phyloP scores from a whole-genome alignment of 2,888 invertebrate species.

The Bellardia bayeri region DNA sequence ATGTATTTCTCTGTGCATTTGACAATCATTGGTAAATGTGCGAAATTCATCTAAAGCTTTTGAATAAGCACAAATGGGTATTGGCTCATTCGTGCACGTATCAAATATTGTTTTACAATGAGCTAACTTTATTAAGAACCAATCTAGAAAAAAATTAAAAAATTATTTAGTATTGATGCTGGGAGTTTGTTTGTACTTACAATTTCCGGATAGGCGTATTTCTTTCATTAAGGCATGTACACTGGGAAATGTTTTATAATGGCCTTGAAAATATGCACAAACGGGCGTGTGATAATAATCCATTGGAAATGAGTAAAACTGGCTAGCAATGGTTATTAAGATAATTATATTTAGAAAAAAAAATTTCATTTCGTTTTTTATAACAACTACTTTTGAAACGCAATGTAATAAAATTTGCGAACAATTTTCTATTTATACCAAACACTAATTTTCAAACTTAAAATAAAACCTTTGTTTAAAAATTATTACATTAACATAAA shows the following conservation, averaged over 20 bases:
- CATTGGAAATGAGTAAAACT: conserved; percentile 22
- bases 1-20: conserved; percentile 43
- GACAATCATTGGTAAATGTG: conserved; percentile 57
- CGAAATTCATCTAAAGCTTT: conserved; percentile 21
- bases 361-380: conserved; percentile 46
- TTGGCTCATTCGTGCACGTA: conserved; percentile 14
- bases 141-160: conserved; percentile 16
- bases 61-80: conserved; percentile 54
- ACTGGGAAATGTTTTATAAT: conserved; percentile 45
- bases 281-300: conserved; percentile 33
- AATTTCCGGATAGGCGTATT: conserved; percentile 29
- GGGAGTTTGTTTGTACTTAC: conserved; percentile 24
- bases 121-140: conserved; percentile 36
- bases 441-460: conserved; percentile 4
- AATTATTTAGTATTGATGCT: neutral
- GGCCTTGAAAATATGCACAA: conserved; percentile 36
- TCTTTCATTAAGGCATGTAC: conserved; percentile 41
- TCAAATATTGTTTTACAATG: conserved; percentile 33
- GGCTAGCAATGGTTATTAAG: conserved; percentile 20
- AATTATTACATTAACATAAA: conserved; percentile 8
- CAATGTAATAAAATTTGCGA: conserved; percentile 22
- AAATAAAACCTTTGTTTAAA: conserved; percentile 43
- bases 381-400: neutral
- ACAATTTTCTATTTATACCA: conserved; percentile 53
- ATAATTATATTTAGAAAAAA: conserved; percentile 27